A percentile compares a stretch with the other conserved stretches of the same genome.
phyloP scores from a whole-genome alignment of 1,140 invertebrate species.

The Drusus annulatus region DNA sequence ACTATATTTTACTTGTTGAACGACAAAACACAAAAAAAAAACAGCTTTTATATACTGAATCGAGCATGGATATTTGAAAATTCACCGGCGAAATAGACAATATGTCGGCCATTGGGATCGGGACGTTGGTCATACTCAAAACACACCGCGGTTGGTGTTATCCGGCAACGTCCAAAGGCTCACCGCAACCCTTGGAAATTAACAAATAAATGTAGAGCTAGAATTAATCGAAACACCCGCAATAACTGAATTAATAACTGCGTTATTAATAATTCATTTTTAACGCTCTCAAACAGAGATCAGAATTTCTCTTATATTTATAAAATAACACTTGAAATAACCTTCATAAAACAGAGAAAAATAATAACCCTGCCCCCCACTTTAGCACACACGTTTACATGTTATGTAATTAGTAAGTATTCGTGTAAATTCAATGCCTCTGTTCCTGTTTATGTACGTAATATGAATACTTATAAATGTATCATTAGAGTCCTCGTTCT shows the following conservation, averaged over 20 bases:
- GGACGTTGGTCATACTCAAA: constrained; percentile 22
- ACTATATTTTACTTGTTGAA: too few relatives aligned
- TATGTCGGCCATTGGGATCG: constrained; percentile 11
- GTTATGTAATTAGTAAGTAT: too few relatives aligned
- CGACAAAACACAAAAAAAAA: too few relatives aligned
- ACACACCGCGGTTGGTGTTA: constrained; percentile 29
- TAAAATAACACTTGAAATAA: not conserved
- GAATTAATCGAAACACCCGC: constrained; percentile 34
- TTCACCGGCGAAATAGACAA: constrained; percentile 14
- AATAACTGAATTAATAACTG: not conserved
- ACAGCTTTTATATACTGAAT: not conserved
- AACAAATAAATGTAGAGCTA: not conserved
- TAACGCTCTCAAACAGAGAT: not conserved
- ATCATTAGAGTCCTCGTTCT: too few relatives aligned
- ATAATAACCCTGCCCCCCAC: too few relatives aligned
- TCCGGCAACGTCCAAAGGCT: not conserved
- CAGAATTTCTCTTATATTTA: constrained; percentile 7
- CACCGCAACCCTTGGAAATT: constrained; percentile 25
- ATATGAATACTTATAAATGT: too few relatives aligned
- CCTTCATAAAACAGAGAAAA: too few relatives aligned
- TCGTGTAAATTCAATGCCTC: too few relatives aligned
- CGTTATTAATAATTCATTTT: constrained; percentile 29
- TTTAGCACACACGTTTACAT: too few relatives aligned
- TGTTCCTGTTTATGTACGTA: too few relatives aligned
- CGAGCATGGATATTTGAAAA: constrained; percentile 14